phyloP scores from a whole-genome alignment of 1,140 invertebrate species.

The Drosophila lini region DNA sequence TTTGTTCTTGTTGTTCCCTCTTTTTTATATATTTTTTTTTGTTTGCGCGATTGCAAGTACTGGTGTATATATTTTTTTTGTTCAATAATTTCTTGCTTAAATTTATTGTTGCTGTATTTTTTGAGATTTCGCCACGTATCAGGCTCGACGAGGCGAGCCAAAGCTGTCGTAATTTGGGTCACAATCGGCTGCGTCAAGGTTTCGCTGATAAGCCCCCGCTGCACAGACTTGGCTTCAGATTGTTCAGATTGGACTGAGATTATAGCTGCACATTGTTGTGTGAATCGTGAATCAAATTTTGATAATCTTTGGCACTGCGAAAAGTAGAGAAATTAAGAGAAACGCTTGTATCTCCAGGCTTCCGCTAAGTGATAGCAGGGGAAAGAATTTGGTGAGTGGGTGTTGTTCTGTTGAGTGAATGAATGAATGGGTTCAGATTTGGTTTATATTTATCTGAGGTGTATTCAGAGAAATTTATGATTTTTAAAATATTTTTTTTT shows the following conservation, averaged over 20 bases:
- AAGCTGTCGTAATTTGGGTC: conserved; percentile 73
- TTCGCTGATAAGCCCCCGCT: conserved; percentile 61
- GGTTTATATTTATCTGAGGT: not conserved
- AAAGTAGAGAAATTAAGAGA: conserved; percentile 17
- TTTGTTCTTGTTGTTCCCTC: conserved; percentile 56
- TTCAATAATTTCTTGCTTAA: conserved; percentile 81
- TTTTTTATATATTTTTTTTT: conserved; percentile 29
- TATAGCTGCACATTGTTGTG: conserved; percentile 22
- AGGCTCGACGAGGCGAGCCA: conserved; percentile 49
- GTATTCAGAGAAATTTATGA: too few species aligned
- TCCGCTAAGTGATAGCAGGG: conserved; percentile 22
- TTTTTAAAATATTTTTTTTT: not conserved
- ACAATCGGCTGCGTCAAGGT: conserved; percentile 67
- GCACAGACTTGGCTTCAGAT: conserved; percentile 20
- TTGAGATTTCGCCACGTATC: conserved; percentile 74
- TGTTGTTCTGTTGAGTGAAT: not conserved
- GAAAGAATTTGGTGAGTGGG: not conserved
- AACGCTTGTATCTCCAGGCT: conserved; percentile 10
- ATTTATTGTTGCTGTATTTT: conserved; percentile 55
- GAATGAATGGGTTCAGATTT: conserved; percentile 31
- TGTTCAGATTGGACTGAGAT: conserved; percentile 31
- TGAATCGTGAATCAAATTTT: conserved; percentile 51
- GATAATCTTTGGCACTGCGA: conserved; percentile 26
- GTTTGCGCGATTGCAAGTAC: conserved; percentile 56
- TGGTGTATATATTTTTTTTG: conserved; percentile 55